A percentile compares a stretch with the other conserved stretches of the same genome.
Conservation (phyloP, 2,888 invertebrate species). For the Polydrusus cervinus region DNA sequence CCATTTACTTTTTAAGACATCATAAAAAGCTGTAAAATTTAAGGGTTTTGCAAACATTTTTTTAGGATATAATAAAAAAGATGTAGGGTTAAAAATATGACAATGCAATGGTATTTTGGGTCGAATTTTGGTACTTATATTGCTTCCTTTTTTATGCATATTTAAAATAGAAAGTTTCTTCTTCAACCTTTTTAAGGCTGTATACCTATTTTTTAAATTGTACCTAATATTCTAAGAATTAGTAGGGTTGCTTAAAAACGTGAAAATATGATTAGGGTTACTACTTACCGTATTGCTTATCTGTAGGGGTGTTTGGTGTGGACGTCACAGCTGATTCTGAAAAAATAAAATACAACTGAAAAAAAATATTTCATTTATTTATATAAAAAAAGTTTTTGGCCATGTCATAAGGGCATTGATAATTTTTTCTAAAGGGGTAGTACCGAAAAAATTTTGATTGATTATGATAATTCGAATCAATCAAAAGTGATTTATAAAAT, state of each 20-base stretch:
- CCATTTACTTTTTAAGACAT: constrained; percentile 9
- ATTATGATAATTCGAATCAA: too few species aligned
- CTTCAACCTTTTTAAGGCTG: constrained; percentile 8
- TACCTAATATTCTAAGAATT: constrained; percentile 1
- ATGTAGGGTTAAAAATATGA: constrained; percentile 25
- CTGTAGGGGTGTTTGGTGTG: constrained; percentile 51
- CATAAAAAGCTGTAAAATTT: constrained; percentile 3
- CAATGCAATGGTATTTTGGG: too few species aligned
- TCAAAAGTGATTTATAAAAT: too few species aligned
- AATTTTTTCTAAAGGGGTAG: too few species aligned
- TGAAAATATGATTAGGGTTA: background rate
- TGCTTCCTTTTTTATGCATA: constrained; percentile 4
- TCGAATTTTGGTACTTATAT: too few species aligned
- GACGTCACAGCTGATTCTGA: constrained; percentile 48
- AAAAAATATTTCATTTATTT: background rate
- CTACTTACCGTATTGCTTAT: constrained; percentile 54
- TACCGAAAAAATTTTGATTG: too few species aligned
- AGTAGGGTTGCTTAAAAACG: background rate
- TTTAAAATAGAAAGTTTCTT: constrained; percentile 26
- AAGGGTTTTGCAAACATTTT: constrained; percentile 34
- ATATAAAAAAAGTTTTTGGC: too few species aligned
- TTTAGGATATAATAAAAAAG: constrained; percentile 6
- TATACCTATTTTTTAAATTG: constrained; percentile 12
- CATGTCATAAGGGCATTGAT: too few species aligned
- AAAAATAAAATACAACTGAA: constrained; percentile 8